Conservation (phyloP, 2,888 invertebrate genomes). For the Colletes collaris region DNA sequence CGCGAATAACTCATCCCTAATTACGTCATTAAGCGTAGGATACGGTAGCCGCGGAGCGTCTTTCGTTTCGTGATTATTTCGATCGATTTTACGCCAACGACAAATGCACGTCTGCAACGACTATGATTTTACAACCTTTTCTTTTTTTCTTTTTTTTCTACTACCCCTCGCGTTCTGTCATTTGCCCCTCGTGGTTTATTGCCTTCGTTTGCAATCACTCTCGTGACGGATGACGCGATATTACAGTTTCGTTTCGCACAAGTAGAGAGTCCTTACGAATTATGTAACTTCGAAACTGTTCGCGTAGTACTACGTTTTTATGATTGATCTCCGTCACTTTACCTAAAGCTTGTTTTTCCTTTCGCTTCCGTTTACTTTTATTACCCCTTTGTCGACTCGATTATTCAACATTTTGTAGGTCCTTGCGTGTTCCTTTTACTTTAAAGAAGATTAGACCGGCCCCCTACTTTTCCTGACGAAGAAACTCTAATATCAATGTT, state of each 20-base stretch:
- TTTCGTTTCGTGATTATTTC: slow-evolving; percentile 32
- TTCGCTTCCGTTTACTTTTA: no score
- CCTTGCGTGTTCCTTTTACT: no score
- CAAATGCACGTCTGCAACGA: not conserved
- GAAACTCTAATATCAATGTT: no score
- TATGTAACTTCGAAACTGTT: not conserved
- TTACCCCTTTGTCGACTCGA: no score
- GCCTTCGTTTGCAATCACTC: not conserved
- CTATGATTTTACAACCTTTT: not conserved
- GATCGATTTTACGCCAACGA: slow-evolving; percentile 30
- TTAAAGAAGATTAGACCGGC: no score
- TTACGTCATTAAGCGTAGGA: slow-evolving; percentile 64
- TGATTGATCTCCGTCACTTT: no score
- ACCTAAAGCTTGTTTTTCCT: no score
- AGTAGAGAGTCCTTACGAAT: not conserved
- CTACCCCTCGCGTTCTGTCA: not conserved
- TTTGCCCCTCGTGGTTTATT: not conserved
- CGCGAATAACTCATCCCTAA: slow-evolving; percentile 52
- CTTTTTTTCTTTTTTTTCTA: not conserved
- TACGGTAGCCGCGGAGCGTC: slow-evolving; percentile 17
- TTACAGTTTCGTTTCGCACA: not conserved
- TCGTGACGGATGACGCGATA: not conserved
- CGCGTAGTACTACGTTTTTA: not conserved
- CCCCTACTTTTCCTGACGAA: no score
- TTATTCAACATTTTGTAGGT: no score